A percentile compares a stretch with the other conserved stretches of the same genome.
Evolutionary conservation across 2,797 vertebrate genomes (phyloP).

Genomic region (Phyllotis vaccarum): DNA sequence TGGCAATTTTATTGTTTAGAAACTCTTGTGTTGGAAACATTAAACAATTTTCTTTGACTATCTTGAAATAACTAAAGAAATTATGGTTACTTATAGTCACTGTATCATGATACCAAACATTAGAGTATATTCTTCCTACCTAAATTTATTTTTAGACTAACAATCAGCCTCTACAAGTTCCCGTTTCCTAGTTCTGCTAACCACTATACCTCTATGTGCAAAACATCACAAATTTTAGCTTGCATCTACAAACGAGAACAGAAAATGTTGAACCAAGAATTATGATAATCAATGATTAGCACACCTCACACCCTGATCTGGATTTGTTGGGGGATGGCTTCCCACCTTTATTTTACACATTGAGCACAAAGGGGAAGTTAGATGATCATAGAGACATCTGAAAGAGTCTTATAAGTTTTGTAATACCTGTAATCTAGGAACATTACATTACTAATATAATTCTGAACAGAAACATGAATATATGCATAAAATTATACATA

Average conservation of each 20-base stretch:
- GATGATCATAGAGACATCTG: not conserved
- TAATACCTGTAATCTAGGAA: not conserved
- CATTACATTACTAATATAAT: not conserved
- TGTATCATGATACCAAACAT: not conserved
- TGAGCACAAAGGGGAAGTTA: not conserved
- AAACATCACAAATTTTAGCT: not conserved
- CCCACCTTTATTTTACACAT: not conserved
- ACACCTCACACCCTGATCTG: not conserved
- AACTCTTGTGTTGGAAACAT: not conserved
- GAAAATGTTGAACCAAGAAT: not conserved
- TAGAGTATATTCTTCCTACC: not conserved
- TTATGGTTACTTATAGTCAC: not conserved
- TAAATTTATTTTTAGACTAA: not conserved
- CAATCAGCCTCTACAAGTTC: accelerated
- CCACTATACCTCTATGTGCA: not conserved
- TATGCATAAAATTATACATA: not conserved
- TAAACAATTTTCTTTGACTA: not conserved
- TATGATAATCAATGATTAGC: no score
- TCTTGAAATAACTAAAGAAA: not conserved
- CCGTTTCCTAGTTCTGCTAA: not conserved
- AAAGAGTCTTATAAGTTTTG: not conserved
- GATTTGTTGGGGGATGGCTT: not conserved
- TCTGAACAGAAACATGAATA: not conserved
- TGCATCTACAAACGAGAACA: not conserved
- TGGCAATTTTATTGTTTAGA: not conserved